These are phyloP conservation scores for Platyrinchus mystaceus DNA, from an alignment of 2,797 vertebrate species.

Conservation along the genomic window DNA sequence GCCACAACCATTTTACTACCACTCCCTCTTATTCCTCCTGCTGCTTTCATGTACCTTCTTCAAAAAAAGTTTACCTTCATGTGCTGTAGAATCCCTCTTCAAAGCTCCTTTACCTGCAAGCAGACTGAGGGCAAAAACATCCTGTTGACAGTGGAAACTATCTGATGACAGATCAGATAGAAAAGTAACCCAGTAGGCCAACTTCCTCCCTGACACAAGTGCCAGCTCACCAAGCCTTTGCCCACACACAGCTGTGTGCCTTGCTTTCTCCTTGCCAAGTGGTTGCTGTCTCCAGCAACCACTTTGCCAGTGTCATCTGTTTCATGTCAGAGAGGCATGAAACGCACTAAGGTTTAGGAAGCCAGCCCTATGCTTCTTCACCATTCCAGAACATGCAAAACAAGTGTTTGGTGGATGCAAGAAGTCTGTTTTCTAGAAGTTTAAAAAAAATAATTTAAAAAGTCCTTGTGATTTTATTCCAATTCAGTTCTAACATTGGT, in stretches of 20 bases:
- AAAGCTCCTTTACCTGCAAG: not conserved
- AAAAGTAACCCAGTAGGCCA: accelerated
- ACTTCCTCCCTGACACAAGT: not conserved
- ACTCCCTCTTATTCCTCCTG: not conserved
- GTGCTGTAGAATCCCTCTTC: not conserved
- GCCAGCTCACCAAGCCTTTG: not conserved
- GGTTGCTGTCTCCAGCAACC: not conserved
- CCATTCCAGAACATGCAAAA: not conserved
- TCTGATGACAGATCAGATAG: not conserved
- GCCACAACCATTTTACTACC: not conserved
- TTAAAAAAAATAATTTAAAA: not conserved
- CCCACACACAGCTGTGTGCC: not conserved
- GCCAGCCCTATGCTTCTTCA: not conserved
- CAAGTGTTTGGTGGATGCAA: not conserved
- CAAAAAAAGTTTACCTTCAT: not conserved
- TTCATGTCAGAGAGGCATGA: not conserved
- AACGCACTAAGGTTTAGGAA: not conserved
- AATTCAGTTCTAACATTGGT: not conserved
- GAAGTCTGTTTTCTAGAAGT: not conserved
- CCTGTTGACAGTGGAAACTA: not conserved
- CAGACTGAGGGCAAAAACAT: not conserved
- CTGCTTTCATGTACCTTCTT: not conserved
- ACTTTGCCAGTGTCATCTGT: not conserved
- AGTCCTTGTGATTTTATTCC: not conserved
- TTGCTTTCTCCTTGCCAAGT: not conserved